Percentiles rank a stretch among this genome's conserved stretches.
These are phyloP conservation scores for Hetaerina titia DNA, from an alignment of 2,888 invertebrate genomes.

Conservation along the genomic window DNA sequence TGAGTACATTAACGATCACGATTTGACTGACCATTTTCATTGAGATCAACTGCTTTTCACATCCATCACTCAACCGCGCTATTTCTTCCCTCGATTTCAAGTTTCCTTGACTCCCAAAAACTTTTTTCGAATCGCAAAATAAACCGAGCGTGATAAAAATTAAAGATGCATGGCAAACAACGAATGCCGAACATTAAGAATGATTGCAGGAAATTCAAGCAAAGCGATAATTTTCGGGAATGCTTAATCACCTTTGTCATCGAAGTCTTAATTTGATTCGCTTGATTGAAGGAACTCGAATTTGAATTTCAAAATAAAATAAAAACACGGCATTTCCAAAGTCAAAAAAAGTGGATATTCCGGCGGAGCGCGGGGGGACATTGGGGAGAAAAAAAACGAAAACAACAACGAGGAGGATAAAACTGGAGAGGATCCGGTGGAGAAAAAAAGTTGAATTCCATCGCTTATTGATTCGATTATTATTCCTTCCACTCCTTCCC, in stretches of 20 bases:
- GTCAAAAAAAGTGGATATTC: background rate
- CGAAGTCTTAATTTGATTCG: constrained; percentile 28
- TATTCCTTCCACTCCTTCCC: constrained; percentile 6
- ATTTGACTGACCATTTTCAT: background rate
- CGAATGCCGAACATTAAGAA: background rate
- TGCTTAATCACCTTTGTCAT: constrained; percentile 21
- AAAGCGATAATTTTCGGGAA: constrained; percentile 23
- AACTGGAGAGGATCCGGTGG: background rate
- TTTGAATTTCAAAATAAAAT: background rate
- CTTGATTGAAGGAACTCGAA: constrained; percentile 20
- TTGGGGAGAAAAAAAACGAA: background rate
- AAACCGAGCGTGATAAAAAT: background rate
- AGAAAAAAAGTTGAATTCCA: constrained; percentile 3
- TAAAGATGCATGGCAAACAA: constrained; percentile 8
- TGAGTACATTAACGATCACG: background rate
- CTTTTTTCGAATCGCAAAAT: background rate
- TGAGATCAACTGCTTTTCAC: background rate
- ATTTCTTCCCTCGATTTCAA: background rate
- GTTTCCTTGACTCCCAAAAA: background rate
- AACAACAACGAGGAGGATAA: background rate
- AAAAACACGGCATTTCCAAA: background rate
- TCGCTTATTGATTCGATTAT: constrained; percentile 63
- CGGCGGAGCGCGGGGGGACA: constrained; percentile 3
- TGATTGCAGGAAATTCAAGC: constrained; percentile 39
- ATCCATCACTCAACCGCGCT: background rate